Conservation (phyloP, 2,113 vertebrate genomes). For the Pelecanoides urinatrix region DNA sequence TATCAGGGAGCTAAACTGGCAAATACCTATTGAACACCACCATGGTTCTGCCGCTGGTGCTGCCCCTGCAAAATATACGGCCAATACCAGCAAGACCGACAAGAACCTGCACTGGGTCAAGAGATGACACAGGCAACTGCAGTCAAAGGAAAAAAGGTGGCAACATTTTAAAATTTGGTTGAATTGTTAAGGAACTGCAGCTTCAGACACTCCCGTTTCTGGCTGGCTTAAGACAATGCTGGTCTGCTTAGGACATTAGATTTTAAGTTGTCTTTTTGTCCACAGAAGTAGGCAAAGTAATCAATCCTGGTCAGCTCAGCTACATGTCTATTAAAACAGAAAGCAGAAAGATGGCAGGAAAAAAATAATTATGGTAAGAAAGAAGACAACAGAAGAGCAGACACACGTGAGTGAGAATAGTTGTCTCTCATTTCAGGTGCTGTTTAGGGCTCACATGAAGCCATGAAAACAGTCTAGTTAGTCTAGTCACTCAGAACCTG, state of each 20-base stretch:
- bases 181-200: not conserved
- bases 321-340: not conserved
- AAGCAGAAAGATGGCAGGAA: not conserved
- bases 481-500: not conserved
- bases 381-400: not conserved
- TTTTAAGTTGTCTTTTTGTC: not conserved
- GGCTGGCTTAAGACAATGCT: not conserved
- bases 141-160: not conserved
- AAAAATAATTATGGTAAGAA: not conserved
- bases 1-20: not conserved
- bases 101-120: not conserved
- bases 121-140: not conserved
- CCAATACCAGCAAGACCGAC: not conserved
- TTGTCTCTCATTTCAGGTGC: not conserved
- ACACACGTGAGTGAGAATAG: not conserved
- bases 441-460: not conserved
- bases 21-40: not conserved
- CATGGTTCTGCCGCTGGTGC: not conserved
- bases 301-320: not conserved
- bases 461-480: not conserved
- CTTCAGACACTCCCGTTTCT: not conserved
- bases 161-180: not conserved
- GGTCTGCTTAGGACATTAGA: not conserved
- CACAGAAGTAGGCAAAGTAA: not conserved
- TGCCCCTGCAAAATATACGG: not conserved